Base-by-base conservation (phyloP, 2,888 invertebrate species). In the Catocala nupta region DNA sequence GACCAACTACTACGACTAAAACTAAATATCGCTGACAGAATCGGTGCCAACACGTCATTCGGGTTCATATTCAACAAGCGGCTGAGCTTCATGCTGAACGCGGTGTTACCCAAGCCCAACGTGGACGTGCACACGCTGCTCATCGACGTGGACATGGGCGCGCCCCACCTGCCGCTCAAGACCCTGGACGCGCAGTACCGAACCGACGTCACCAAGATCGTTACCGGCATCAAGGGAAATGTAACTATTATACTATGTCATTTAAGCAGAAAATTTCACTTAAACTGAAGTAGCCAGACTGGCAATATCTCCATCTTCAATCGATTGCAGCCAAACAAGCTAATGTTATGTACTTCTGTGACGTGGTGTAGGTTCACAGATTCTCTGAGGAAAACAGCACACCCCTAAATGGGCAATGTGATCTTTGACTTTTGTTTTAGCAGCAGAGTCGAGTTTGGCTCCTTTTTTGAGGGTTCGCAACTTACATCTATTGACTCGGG, bases 71-170 rank as follows among this genome's bases (percentile, higher is more conserved):
- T 88, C 69, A 85, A 89, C 57, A 89, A 94, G 44, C 95, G 95
- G n/a, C 71, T 96, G 10, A 94, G 94, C 59, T 86, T 95, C 0
- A 79, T 95, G 1, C 87, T 96, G 0, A 94, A 95, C 80, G 89
- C 96, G 0, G 95, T 95, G 63, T 84, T 96, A 0, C 96, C 96
- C 5, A 95, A 96, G 53, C 96, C 96, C 0, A 94, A 95, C 72
- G 93, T 95, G 0, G 96, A 96, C 73, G 94, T 95, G 3, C 96
- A 97, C 81, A 95, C 95, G 6, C 71, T 96, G 1, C 83, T 87
- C 63, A 84, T 95, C 0, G 94, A 95, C 68, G 95, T 94, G 48
- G 85, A 92, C 45, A 83, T 92, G 43, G 92, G 95, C 10, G 84
- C 87, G 0, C 77, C 82, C 0, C 79, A 83, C 1, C 78, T 87